Percentiles rank a stretch among this genome's conserved stretches.
phyloP scores from a whole-genome alignment of 2,113 vertebrate species.

The Nanorana parkeri region DNA sequence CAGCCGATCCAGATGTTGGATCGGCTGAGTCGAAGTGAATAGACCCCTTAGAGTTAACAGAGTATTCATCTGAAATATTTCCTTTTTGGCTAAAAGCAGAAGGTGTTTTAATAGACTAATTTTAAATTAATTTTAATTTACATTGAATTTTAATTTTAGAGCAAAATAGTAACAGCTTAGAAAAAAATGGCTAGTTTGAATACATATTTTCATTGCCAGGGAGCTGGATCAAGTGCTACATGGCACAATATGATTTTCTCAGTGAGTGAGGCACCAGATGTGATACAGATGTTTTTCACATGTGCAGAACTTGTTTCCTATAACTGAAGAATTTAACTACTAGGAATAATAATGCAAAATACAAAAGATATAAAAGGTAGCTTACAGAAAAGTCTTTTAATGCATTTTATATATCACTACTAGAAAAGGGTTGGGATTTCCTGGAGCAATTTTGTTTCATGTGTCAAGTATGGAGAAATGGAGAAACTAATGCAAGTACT shows the following conservation, averaged over 20 bases:
- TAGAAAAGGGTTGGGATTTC: neutral
- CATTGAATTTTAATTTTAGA: too few species aligned
- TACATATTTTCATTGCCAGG: conserved; percentile 28
- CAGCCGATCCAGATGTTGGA: too few species aligned
- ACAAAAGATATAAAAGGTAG: neutral
- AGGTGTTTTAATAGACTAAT: too few species aligned
- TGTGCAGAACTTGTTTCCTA: conserved; percentile 51
- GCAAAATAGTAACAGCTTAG: neutral
- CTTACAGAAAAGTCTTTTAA: neutral
- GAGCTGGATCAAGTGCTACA: conserved; percentile 48
- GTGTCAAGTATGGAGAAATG: conserved; percentile 9
- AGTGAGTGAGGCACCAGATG: conserved; percentile 56
- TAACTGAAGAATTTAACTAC: conserved; percentile 38
- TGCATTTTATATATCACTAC: neutral
- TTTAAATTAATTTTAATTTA: too few species aligned
- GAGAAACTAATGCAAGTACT: conserved; percentile 6
- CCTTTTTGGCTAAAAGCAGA: too few species aligned
- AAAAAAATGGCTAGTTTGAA: conserved; percentile 40
- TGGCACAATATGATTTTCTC: conserved; percentile 42
- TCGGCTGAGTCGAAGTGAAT: too few species aligned
- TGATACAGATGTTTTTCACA: conserved; percentile 58
- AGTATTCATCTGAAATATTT: too few species aligned
- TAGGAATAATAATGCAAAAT: neutral
- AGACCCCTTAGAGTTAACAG: too few species aligned
- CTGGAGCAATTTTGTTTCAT: neutral